A percentile compares a stretch with the other conserved stretches of the same genome.
Evolutionary conservation across 2,113 vertebrate genomes (phyloP).

Genomic region (Delphinus delphis): DNA sequence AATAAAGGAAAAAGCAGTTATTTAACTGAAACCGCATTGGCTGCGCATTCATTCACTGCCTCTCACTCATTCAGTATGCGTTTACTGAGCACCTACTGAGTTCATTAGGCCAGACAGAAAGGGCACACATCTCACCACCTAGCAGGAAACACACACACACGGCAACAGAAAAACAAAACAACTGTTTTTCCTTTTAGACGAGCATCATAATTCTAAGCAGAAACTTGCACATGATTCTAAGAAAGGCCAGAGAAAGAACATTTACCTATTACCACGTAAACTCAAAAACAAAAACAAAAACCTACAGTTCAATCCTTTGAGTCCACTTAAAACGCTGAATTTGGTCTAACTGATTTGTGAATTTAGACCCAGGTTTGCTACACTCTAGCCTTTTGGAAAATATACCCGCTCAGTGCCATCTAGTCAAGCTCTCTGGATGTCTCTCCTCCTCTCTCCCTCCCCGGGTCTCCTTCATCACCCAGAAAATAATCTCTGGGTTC

Average conservation of each 20-base stretch:
- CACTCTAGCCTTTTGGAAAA: not conserved
- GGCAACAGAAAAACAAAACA: not conserved
- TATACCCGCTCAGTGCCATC: not conserved
- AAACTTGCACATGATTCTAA: constrained; percentile 31
- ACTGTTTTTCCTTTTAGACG: not conserved
- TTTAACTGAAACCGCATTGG: not conserved
- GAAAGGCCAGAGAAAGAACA: constrained; percentile 40
- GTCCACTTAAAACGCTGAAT: constrained; percentile 18
- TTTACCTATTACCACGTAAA: constrained; percentile 14
- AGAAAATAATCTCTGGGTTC: not conserved
- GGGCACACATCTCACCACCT: not conserved
- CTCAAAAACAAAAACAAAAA: not conserved
- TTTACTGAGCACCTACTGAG: not conserved
- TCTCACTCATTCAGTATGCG: not conserved
- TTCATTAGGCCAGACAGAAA: not conserved
- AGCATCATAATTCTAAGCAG: constrained; percentile 22
- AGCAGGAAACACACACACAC: not conserved
- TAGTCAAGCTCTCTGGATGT: not conserved
- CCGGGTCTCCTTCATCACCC: not conserved
- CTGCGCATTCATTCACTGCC: not conserved
- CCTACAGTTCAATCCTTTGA: not conserved
- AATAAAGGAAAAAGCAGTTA: not conserved
- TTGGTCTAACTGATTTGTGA: not conserved
- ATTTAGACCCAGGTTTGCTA: not conserved
- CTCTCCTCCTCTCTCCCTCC: not conserved